A percentile compares a stretch with the other conserved stretches of the same genome.
These are phyloP conservation scores for Podarcis cretensis DNA, from an alignment of 2,113 vertebrate genomes.

Conservation along the genomic window DNA sequence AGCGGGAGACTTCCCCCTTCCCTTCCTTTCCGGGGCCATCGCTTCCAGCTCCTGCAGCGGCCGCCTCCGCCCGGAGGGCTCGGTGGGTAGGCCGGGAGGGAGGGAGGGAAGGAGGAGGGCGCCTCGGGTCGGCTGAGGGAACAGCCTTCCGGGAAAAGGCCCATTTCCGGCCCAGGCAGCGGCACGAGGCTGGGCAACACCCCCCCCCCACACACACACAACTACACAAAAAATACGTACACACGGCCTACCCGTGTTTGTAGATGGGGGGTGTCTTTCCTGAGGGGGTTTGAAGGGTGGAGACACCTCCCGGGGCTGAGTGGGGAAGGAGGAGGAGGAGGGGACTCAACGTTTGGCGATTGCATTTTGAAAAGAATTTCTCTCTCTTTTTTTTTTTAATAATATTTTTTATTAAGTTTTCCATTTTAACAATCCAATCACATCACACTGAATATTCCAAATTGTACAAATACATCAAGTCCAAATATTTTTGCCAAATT, in stretches of 20 bases:
- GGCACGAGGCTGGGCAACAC: background rate
- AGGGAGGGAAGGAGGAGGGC: background rate
- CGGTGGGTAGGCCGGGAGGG: slow-evolving; percentile 30
- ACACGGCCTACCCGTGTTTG: too few species aligned
- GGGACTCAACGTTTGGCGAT: background rate
- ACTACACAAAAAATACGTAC: too few species aligned
- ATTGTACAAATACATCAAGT: too few species aligned
- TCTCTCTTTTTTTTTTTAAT: too few species aligned
- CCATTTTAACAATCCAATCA: too few species aligned
- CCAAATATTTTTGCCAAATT: too few species aligned
- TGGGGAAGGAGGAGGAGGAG: background rate
- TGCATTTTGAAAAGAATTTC: too few species aligned
- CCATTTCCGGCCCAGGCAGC: background rate
- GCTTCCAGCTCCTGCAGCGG: slow-evolving; percentile 20
- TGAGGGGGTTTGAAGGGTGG: background rate
- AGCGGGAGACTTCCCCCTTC: background rate
- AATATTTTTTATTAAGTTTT: too few species aligned
- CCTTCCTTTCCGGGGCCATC: background rate
- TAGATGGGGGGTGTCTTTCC: background rate
- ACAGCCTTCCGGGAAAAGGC: background rate
- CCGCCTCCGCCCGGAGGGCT: slow-evolving; percentile 23
- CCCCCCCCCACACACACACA: background rate
- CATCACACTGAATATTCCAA: too few species aligned
- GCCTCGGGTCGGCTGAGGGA: background rate
- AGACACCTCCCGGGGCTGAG: background rate